Percentiles rank a stretch among this genome's conserved stretches.
These are phyloP conservation scores for Phylloscopus trochiloides DNA, from an alignment of 2,113 vertebrate species.

Conservation along the genomic window DNA sequence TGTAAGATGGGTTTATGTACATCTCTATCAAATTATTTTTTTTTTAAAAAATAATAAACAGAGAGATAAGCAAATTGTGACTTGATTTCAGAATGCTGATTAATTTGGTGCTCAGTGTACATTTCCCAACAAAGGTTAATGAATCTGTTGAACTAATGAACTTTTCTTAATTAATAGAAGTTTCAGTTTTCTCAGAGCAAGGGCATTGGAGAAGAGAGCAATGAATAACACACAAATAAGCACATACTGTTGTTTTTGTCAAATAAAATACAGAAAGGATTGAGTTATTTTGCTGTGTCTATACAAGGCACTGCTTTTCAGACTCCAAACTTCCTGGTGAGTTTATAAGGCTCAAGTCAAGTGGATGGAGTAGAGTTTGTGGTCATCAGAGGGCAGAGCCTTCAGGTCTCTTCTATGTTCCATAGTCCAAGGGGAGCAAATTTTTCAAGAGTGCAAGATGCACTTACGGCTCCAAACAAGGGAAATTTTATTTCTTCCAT, in stretches of 20 bases:
- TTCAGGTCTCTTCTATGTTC: not conserved
- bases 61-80: constrained; percentile 8
- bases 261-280: not conserved
- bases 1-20: not conserved
- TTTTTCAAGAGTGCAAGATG: not conserved
- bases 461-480: rapidly evolving
- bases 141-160: constrained; percentile 60
- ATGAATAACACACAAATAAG: not conserved
- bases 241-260: not conserved
- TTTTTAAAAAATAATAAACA: not conserved
- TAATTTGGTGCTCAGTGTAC: constrained; percentile 58
- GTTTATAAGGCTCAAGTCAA: not conserved
- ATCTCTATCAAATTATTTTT: not conserved
- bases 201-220: not conserved
- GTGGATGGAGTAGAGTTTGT: not conserved
- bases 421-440: not conserved
- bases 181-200: constrained; percentile 46
- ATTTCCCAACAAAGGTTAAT: constrained; percentile 63
- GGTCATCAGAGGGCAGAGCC: not conserved
- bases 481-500: not conserved
- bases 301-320: not conserved
- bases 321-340: not conserved
- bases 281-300: not conserved
- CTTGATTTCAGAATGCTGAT: constrained; percentile 52
- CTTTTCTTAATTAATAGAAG: constrained; percentile 56